Base-by-base conservation (phyloP, 2,113 vertebrate genomes). In the Anguilla japonica region DNA sequence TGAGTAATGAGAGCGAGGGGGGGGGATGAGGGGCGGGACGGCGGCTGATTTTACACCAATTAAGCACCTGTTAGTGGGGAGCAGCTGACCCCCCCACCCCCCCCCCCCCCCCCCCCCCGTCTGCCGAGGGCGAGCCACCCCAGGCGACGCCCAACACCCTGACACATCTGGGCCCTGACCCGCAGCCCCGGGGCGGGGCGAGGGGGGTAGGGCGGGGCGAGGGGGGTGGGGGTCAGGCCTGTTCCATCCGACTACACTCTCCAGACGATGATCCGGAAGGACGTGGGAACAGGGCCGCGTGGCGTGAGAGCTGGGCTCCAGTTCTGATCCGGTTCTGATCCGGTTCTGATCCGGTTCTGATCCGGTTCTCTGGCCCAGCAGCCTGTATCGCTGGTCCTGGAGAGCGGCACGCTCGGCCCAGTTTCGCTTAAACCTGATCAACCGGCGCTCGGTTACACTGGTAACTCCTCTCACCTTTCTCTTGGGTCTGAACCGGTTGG, bases 31-130 rank as follows among this genome's bases (percentile, higher is more conserved):
- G 87, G 90, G 92, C 88, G 80, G 87, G 56, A 83, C 46, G 56
- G 85, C 91, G 89, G 90, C 80, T 88, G 91, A 92, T 91, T 94
- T 93, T 85, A 89, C 85, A 90, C 88, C 90, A 89, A 94, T 95
- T 95, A 94, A 89, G 89, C 94, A 95, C 92, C 93, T 94, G 93
- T 91, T 91, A 81, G 57, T 26, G 18, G 18, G n/a, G 87, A 82
- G 89, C 87, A 93, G 90, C 91, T 91, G 90, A 89, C 60, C 87
- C 82, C 50, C 20, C 57, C 57, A 18, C 57, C n/a, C 60, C 87
- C 82, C 50, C 20, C 57, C 57, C 0, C 57, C 60, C 87, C 82
- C 50, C 20, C 57, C 57, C 0, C 57, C 18, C 34, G 34, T 46
- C 88, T 87, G 89, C 89, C 85, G 87, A 92, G 89, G 89, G 86